These are phyloP conservation scores for Cantharis lateralis DNA, from an alignment of 2,888 invertebrate species.

Conservation along the genomic window DNA sequence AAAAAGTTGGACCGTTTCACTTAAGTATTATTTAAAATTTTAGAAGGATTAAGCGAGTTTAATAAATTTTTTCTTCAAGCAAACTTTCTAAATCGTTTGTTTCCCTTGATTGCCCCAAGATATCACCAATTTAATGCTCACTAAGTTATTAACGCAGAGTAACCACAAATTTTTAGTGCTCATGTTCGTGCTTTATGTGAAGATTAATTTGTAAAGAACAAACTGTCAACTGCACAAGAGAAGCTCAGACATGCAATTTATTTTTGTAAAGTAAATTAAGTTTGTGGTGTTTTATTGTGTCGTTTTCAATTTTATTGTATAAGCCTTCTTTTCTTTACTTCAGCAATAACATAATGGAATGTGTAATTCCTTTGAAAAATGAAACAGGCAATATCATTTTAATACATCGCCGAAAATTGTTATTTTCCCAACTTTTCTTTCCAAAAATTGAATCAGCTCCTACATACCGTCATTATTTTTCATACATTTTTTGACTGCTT, in stretches of 20 bases:
- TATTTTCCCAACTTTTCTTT: not conserved
- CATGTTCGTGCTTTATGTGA: not conserved
- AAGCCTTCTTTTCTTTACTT: not conserved
- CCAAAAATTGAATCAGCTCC: not conserved
- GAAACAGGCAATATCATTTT: not conserved
- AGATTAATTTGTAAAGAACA: conserved; percentile 12
- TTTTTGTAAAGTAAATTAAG: conserved; percentile 16
- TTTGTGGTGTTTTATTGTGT: conserved; percentile 12
- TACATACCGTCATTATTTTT: not conserved
- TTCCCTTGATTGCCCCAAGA: not conserved
- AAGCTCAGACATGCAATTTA: conserved; percentile 14
- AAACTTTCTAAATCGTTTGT: not conserved
- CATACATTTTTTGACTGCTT: not conserved
- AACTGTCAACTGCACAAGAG: conserved; percentile 10
- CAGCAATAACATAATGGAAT: not conserved
- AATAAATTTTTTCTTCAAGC: not conserved
- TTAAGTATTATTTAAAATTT: not conserved
- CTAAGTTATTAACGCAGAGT: not conserved
- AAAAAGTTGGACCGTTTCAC: not conserved
- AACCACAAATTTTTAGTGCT: not conserved
- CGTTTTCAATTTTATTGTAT: conserved; percentile 6
- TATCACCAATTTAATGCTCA: conserved; percentile 1
- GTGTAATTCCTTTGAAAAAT: not conserved
- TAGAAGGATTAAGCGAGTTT: not conserved
- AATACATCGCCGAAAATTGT: not conserved